Evolutionary conservation across 2,888 invertebrate species (phyloP).

Genomic region (Protodeltote pygarga): DNA sequence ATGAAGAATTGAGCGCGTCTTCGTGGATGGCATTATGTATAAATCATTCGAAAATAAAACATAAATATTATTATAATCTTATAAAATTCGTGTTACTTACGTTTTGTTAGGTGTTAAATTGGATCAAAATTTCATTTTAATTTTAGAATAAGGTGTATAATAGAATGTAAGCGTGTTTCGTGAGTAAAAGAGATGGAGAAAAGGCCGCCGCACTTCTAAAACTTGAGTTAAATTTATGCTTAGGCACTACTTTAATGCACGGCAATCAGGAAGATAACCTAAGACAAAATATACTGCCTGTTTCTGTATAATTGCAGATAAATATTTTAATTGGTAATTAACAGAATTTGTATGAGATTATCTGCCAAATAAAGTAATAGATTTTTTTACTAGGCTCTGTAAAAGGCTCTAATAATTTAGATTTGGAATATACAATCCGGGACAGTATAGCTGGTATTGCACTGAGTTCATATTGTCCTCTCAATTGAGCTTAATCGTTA

Average conservation of each 20-base stretch:
- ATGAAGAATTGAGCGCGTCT: too few relatives aligned
- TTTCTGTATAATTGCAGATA: neutral
- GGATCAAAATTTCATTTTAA: constrained; percentile 48
- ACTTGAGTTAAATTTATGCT: constrained; percentile 9
- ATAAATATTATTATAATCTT: too few relatives aligned
- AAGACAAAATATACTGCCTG: neutral
- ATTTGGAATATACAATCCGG: too few relatives aligned
- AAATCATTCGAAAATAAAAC: constrained; percentile 8
- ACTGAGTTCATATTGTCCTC: too few relatives aligned
- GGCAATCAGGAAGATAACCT: neutral
- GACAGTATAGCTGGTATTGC: too few relatives aligned
- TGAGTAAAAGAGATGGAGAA: constrained; percentile 34
- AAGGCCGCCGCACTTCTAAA: constrained; percentile 50
- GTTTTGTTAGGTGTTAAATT: constrained; percentile 36
- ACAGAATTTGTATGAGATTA: neutral
- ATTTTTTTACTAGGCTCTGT: too few relatives aligned
- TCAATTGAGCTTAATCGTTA: too few relatives aligned
- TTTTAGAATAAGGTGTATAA: constrained; percentile 47
- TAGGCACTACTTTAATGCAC: constrained; percentile 26
- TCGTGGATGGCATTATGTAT: too few relatives aligned
- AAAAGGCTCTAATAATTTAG: too few relatives aligned
- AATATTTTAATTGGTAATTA: neutral
- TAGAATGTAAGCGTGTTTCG: constrained; percentile 39
- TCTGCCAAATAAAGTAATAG: too few relatives aligned
- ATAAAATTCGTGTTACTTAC: too few relatives aligned